These are phyloP conservation scores for Sinopyrophorus schimmeli DNA, from an alignment of 2,888 invertebrate species.

Conservation along the genomic window DNA sequence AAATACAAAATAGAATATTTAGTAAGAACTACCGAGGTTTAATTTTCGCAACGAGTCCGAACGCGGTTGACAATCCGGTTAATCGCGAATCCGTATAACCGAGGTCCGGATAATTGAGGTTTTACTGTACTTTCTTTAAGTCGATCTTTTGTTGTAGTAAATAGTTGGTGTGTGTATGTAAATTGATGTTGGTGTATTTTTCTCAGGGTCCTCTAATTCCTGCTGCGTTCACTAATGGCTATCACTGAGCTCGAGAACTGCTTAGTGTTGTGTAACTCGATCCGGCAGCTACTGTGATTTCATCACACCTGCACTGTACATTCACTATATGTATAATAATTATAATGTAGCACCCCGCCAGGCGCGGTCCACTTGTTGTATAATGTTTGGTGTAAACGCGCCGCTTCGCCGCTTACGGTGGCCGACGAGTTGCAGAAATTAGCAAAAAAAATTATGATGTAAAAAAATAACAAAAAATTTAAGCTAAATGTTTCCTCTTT, in stretches of 20 bases:
- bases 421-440: conserved; percentile 56
- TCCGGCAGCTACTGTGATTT: conserved; percentile 56
- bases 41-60: too few relatives aligned
- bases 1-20: too few relatives aligned
- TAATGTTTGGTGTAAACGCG: conserved; percentile 57
- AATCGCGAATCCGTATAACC: too few relatives aligned
- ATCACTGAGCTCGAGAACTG: conserved; percentile 73
- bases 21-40: too few relatives aligned
- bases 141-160: too few relatives aligned
- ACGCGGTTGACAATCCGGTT: too few relatives aligned
- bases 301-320: conserved; percentile 58
- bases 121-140: too few relatives aligned
- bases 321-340: conserved; percentile 54
- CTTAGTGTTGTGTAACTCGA: conserved; percentile 55
- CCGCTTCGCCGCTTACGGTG: conserved; percentile 59
- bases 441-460: conserved; percentile 4
- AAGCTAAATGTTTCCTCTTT: conserved; percentile 2
- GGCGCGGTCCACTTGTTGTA: conserved; percentile 57
- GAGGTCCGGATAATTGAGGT: too few relatives aligned
- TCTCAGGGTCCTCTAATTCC: conserved; percentile 96
- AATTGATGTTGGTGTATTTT: conserved; percentile 41
- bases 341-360: conserved; percentile 56
- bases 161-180: conserved; percentile 9
- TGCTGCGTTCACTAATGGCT: conserved; percentile 98
- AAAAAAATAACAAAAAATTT: conserved; percentile 13